These are phyloP conservation scores for Gryon sp. DNA, from an alignment of 1,140 invertebrate genomes.

Conservation along the genomic window DNA sequence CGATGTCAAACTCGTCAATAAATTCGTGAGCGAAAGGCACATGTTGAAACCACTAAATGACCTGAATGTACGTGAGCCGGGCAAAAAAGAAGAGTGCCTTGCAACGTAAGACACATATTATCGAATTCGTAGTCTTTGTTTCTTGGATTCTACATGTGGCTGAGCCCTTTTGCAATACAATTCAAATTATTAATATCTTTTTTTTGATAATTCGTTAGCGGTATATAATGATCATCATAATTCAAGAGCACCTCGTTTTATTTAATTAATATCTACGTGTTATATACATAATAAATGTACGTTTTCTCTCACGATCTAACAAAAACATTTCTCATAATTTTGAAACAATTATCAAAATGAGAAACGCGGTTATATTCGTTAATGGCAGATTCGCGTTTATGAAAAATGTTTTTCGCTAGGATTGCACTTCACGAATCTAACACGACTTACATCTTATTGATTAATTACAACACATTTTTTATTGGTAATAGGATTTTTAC, in stretches of 20 bases:
- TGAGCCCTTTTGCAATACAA: conserved; percentile 19
- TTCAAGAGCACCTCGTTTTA: conserved; percentile 39
- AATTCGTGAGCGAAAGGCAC: conserved; percentile 67
- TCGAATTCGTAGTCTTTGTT: conserved; percentile 48
- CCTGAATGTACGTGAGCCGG: conserved; percentile 40
- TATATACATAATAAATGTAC: not conserved
- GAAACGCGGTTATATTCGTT: conserved; percentile 21
- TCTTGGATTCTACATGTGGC: conserved; percentile 50
- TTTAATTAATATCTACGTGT: conserved; percentile 15
- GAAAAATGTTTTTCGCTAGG: conserved; percentile 37
- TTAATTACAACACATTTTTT: conserved; percentile 24
- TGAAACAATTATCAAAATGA: conserved; percentile 11
- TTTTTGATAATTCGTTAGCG: not conserved
- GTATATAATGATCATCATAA: conserved; percentile 25
- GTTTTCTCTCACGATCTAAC: conserved; percentile 2
- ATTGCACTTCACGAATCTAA: conserved; percentile 23
- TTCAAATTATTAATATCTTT: conserved; percentile 4
- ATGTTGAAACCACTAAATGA: conserved; percentile 61
- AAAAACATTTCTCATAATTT: conserved; percentile 45
- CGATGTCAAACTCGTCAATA: conserved; percentile 62
- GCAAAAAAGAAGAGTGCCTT: conserved; percentile 43
- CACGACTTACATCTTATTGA: conserved; percentile 6
- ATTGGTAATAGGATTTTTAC: conserved; percentile 46
- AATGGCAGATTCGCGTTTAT: conserved; percentile 36
- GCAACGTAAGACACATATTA: conserved; percentile 41